phyloP scores from a whole-genome alignment of 2,888 invertebrate genomes.

The Cheilosia pagana region DNA sequence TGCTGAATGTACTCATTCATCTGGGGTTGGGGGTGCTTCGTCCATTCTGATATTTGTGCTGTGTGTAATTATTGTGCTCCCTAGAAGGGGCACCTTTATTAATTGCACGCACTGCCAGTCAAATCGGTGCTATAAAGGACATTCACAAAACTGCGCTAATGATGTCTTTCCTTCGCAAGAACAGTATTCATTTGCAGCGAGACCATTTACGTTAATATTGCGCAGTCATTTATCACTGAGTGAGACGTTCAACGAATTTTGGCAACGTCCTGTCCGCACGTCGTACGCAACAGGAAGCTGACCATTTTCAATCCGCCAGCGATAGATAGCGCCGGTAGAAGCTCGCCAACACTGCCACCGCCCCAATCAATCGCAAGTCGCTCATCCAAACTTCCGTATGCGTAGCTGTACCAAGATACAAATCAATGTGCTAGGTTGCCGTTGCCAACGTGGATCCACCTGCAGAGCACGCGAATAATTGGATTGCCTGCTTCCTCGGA shows the following conservation, averaged over 20 bases:
- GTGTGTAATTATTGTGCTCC: background rate
- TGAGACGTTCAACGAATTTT: slow-evolving; percentile 39
- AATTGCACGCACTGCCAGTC: too few relatives aligned
- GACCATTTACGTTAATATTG: slow-evolving; percentile 40
- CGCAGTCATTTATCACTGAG: slow-evolving; percentile 27
- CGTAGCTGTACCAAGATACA: background rate
- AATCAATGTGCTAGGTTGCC: slow-evolving; percentile 31
- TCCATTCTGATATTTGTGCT: background rate
- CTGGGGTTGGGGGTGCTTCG: background rate
- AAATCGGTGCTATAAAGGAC: background rate
- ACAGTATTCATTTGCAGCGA: background rate
- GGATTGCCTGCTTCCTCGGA: slow-evolving; percentile 45
- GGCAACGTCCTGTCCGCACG: background rate
- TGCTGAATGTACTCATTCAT: slow-evolving; percentile 47
- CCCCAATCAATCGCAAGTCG: background rate
- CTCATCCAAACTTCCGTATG: slow-evolving; percentile 1
- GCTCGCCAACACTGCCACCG: too few relatives aligned
- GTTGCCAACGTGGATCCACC: slow-evolving; percentile 7
- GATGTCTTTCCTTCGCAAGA: background rate
- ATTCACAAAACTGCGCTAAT: background rate
- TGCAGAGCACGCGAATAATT: slow-evolving; percentile 47
- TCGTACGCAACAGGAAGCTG: background rate
- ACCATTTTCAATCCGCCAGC: background rate
- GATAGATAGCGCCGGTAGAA: too few relatives aligned
- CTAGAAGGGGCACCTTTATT: background rate